Evolutionary conservation across 2,113 vertebrate species (phyloP).

Genomic region (Lampris incognitus): DNA sequence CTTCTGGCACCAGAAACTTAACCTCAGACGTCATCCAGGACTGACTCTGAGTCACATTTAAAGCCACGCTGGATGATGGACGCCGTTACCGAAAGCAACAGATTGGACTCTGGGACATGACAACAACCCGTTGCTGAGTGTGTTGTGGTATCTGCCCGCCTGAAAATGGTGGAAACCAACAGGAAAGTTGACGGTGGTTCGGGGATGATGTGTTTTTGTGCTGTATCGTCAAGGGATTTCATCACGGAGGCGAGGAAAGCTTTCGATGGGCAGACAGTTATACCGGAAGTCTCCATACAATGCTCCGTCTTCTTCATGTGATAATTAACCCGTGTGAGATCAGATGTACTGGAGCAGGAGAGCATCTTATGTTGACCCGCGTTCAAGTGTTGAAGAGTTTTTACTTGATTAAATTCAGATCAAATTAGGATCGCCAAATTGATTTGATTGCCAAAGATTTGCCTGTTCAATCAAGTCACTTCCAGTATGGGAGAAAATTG

Average conservation of each 20-base stretch:
- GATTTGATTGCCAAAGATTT: conserved; percentile 85
- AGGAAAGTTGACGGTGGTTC: conserved; percentile 21
- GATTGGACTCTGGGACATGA: conserved; percentile 32
- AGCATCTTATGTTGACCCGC: conserved; percentile 49
- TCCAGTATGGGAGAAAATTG: conserved; percentile 24
- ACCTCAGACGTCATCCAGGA: conserved; percentile 72
- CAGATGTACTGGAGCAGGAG: conserved; percentile 46
- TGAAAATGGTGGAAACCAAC: conserved; percentile 34
- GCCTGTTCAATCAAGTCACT: conserved; percentile 62
- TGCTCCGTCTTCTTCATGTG: conserved; percentile 23
- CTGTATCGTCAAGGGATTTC: conserved; percentile 18
- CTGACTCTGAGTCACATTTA: not conserved
- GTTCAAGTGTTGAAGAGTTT: conserved; percentile 44
- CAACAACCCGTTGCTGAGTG: conserved; percentile 25
- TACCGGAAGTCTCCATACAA: conserved; percentile 35
- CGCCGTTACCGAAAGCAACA: conserved; percentile 18
- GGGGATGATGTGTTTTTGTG: conserved; percentile 36
- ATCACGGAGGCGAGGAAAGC: conserved; percentile 43
- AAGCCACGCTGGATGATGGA: conserved; percentile 19
- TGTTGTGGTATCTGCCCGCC: conserved; percentile 31
- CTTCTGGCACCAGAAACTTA: conserved; percentile 64
- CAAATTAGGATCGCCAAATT: conserved; percentile 55
- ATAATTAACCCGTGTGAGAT: conserved; percentile 26
- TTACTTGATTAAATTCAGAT: conserved; percentile 52
- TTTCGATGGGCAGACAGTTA: conserved; percentile 40